Base-by-base conservation (phyloP, 2,888 invertebrate genomes). In the Chironomus riparius region DNA sequence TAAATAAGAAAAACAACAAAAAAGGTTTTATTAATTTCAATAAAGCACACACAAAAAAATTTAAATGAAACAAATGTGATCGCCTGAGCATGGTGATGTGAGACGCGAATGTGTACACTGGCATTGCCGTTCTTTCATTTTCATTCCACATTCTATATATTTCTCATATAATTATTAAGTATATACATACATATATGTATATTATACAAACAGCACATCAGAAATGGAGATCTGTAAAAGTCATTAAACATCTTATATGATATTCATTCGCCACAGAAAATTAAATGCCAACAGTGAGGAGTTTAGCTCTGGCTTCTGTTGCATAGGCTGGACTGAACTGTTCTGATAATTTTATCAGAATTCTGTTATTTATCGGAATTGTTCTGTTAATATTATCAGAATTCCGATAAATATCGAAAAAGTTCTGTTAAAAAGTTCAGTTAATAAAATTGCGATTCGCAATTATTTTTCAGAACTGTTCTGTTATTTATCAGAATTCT, bases 171-270 rank as follows among this genome's bases (percentile, higher is more conserved):
- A 38, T 38, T 38, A 38, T 38, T 38, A 38, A 38, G 38, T 38
- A 38, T 38, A 38, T 38, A 38, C 38, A 10, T 38, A 38, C 38
- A 38, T 38, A 38, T 38, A 38, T 38, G 38, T 10, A 38, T 12
- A 50, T 50, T 15, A 50, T 50, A 50, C n/a, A 50, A 13, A n/a
- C 15, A 50, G 28, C 56, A 48, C 48, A 5, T 18, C 18, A 56
- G 48, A 56, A 62, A 72, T 24, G 28, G 74, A 48, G 68, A 74
- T 74, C 74, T 74, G 74, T 74, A 74, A 68, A 74, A 74, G 74
- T 68, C 62, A 74, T 74, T 74, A 74, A 74, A 65, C 68, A 62
- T 68, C 74, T 65, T 48, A 38, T 38, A 74, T 65, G 65, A 65
- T 62, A 74, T 61, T 68, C 74, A 68, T 74, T 68, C 74, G 74